Evolutionary conservation across 2,888 invertebrate species (phyloP), one percentile per base, ranked within the genome.

Genomic region (Campoplex capitator): DNA sequence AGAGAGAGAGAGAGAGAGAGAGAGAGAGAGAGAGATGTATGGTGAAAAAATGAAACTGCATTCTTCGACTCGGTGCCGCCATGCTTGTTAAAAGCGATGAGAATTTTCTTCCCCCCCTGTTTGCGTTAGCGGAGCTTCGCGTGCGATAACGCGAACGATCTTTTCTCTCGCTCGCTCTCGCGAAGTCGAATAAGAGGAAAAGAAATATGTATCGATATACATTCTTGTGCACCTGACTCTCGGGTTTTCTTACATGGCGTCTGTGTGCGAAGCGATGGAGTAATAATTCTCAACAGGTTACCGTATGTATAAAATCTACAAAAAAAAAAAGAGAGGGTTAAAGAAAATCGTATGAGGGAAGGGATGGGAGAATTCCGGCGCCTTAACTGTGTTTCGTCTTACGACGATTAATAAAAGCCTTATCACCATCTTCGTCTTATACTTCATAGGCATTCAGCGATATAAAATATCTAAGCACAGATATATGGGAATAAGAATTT

Each of bases 1-100:
- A 23, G 23, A 23, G 23, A 23, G 23, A 23, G 23, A 23, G 23
- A 23, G 23, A 23, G 23, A 23, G 23, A 65, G 56, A 78, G 23
- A 23, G 23, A 23, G 23, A 23, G 23, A 23, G 23, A 23, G 23
- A 23, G 23, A 65, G 56, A 78, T 77, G 58, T 86, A 58, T 84
- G 77, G 88, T n/a, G 87, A 74, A 91, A 90, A 91, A 91, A 91
- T 92, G 85, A 88, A 77, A 87, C 89, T 58, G 90, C 91, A 91
- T 92, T 92, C 91, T 88, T 85, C 71, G 83, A 88, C 89, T 91
- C 88, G 90, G 87, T 62, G 75, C 79, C 13, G 75, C 70, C 54
- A 75, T 62, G 62, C 78, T 48, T n/a, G 75, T 75, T 82, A 68
- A 75, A 68, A 74, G 75, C 75, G 88, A 88, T 88, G 68, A 68